Evolutionary conservation across 2,888 invertebrate genomes (phyloP), one percentile per base, ranked within the genome.

Genomic region (Gasteruption jaculator): DNA sequence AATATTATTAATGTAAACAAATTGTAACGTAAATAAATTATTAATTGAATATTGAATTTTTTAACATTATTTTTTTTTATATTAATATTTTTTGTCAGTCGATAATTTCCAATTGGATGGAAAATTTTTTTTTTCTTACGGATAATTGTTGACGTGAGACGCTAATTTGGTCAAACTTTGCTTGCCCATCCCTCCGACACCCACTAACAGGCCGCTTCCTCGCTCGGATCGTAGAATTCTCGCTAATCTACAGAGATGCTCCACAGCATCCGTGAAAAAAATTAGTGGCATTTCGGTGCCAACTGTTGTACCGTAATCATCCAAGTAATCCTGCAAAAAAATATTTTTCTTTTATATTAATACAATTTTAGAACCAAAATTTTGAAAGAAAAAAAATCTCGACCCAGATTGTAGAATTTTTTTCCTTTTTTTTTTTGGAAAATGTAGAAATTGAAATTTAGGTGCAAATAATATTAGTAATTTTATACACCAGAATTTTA

Each of bases 101-200:
- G 5, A 14, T n/a, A n/a, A n/a, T n/a, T n/a, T n/a, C n/a, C n/a
- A n/a, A n/a, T n/a, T n/a, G n/a, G n/a, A n/a, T n/a, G n/a, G n/a
- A n/a, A n/a, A n/a, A n/a, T n/a, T n/a, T n/a, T n/a, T n/a, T n/a
- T n/a, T n/a, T n/a, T n/a, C 70, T 56, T 65, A 80, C 80, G 81
- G 86, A 76, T 91, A 93, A 45, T 83, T 85, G 57, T 91, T 91
- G 43, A 91, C 77, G 60, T 88, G 88, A 0, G 91, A 84, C 0
- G 90, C 89, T 7, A 95, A 74, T 33, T 81, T 82, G 0, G 93
- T 91, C 24, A 93, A 77, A 48, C 91, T 91, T 60, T 93, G 86
- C 40, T 93, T 84, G 44, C 94, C 94, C 73, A 91, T 85, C 26
- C 95, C 93, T 4, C 92, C 91, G 0, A 90, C 86, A 1, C 91